phyloP scores from a whole-genome alignment of 2,113 vertebrate species.

The Micronisus gabar region DNA sequence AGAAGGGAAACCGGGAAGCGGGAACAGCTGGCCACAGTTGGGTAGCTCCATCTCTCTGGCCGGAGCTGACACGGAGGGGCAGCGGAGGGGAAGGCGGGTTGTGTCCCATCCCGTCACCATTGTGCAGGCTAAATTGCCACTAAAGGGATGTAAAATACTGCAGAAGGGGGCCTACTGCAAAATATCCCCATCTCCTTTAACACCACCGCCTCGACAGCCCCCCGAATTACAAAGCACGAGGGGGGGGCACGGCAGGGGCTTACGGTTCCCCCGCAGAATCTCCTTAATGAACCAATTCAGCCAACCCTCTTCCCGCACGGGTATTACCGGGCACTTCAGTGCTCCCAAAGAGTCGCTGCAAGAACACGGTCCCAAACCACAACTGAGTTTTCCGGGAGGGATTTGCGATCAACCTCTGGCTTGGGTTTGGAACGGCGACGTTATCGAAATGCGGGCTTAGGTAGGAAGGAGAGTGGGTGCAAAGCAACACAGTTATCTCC shows the following conservation, averaged over 20 bases:
- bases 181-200: not conserved
- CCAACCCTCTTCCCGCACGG: rapidly evolving
- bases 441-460: rapidly evolving
- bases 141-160: not conserved
- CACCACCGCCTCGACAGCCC: too few relatives aligned
- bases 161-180: not conserved
- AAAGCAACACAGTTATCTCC: rapidly evolving
- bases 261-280: not conserved
- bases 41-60: not conserved
- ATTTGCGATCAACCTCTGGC: not conserved
- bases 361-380: not conserved
- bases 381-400: not conserved
- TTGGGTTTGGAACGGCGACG: not conserved
- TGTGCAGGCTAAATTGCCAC: not conserved
- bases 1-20: not conserved
- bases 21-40: not conserved
- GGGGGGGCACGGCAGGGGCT: not conserved
- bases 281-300: not conserved
- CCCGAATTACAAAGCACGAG: too few relatives aligned
- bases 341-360: not conserved
- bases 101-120: not conserved
- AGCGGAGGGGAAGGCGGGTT: not conserved
- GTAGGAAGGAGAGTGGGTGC: rapidly evolving
- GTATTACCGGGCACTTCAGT: too few relatives aligned
- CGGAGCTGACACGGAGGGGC: not conserved